Evolutionary conservation across 2,797 vertebrate species (phyloP), one percentile per base, ranked within the genome.

Genomic region (Myiothlypis coronata): DNA sequence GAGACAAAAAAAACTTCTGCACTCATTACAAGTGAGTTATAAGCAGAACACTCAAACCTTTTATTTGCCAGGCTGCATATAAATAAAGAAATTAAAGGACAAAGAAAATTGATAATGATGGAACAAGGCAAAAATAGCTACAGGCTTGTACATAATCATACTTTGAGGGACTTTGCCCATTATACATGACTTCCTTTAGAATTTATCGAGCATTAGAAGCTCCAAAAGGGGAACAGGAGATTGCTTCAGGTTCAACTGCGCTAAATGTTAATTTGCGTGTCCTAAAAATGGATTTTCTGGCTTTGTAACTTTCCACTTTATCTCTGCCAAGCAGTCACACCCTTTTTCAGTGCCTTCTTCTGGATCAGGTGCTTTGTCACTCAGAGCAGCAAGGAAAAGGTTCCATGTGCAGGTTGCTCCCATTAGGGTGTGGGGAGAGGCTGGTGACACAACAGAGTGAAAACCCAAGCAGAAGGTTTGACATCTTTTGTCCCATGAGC

Each of bases 51-150:
- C 44, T 93, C 71, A 89, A 96, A 96, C 39, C 30, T 90, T 94
- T 94, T 70, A 89, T 94, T 91, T 96, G 53, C 90, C 78, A 39
- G 71, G 41, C 21, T 96, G 84, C 84, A 93, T 93, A 94, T 83
- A 96, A 97, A 95, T 96, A 96, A 95, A 96, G 83, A 87, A 96
- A 96, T 96, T 91, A 96, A 94, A 70, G 69, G 46, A 94, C 57
- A 87, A 95, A 76, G 86, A 79, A 90, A 95, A 95, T 91, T 85
- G 94, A 95, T 94, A 96, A 94, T 85, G 81, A 95, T 67, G 84
- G 63, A 56, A 95, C 60, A 87, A 87, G 64, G 64, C 27, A 91
- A 78, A 95, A 94, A 93, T 71, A 94, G 74, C 46, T 83, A 64
- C 43, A 89, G 82, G 41, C 44, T 65, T 59, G 11, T 32, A 91